Percentiles rank a stretch among this genome's conserved stretches.
phyloP scores from a whole-genome alignment of 2,888 invertebrate species.

The Mythimna impura region DNA sequence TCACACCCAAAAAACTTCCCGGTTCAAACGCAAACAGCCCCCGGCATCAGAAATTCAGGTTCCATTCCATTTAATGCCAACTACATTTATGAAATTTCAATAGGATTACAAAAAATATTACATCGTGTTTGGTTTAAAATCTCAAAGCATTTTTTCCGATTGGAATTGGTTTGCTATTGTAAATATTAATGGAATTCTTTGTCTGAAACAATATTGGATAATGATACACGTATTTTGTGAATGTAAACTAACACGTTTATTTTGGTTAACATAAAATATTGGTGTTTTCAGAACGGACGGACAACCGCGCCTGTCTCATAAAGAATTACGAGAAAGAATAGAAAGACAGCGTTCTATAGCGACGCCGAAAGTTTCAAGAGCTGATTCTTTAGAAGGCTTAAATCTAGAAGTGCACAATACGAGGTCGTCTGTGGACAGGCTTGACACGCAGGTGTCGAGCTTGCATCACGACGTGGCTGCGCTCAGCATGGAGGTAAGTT shows the following conservation, averaged over 20 bases:
- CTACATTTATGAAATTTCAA: constrained; percentile 17
- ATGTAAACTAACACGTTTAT: constrained; percentile 16
- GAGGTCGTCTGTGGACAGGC: constrained; percentile 92
- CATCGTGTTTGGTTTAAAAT: constrained; percentile 39
- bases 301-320: constrained; percentile 82
- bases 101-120: constrained; percentile 28
- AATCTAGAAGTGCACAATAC: constrained; percentile 90
- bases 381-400: constrained; percentile 91
- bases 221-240: constrained; percentile 1
- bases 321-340: constrained; percentile 91
- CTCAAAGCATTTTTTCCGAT: constrained; percentile 38
- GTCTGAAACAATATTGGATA: constrained; percentile 17
- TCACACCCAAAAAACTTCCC: constrained; percentile 91
- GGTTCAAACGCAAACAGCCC: constrained; percentile 92
- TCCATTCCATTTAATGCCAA: constrained; percentile 27
- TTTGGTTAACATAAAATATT: constrained; percentile 6
- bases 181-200: constrained; percentile 30
- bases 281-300: constrained; percentile 78
- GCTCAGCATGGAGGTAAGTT: constrained; percentile 94
- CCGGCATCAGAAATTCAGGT: constrained; percentile 92
- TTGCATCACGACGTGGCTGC: constrained; percentile 96
- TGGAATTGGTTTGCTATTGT: constrained; percentile 31
- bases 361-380: constrained; percentile 88
- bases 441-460: constrained; percentile 95
- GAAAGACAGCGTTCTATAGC: constrained; percentile 92